Percentiles rank a stretch among this genome's conserved stretches.
phyloP scores from a whole-genome alignment of 2,797 vertebrate genomes.

The Hemitrygon akajei region DNA sequence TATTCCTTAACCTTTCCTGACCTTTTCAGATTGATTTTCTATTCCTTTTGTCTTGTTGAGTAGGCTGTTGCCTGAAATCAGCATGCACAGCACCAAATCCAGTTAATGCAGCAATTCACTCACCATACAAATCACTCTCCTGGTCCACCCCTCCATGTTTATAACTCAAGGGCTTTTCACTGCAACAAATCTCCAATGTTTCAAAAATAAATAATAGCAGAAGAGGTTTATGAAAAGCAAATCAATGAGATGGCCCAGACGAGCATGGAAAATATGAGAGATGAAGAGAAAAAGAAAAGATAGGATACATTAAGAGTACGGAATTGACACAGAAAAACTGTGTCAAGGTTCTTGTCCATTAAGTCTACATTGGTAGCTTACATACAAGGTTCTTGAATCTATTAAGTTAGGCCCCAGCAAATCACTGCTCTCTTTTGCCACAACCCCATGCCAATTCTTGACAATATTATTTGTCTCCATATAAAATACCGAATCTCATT shows the following conservation, averaged over 20 bases:
- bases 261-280: not conserved
- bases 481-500: not conserved
- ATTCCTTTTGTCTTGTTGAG: not conserved
- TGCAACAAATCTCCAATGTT: not conserved
- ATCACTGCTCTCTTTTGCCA: not conserved
- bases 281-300: not conserved
- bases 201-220: not conserved
- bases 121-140: not conserved
- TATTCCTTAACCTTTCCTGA: constrained; percentile 7
- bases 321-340: not conserved
- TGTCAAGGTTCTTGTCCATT: not conserved
- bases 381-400: not conserved
- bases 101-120: not conserved
- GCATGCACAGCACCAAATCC: not conserved
- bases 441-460: not conserved
- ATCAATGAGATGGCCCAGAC: not conserved
- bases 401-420: not conserved
- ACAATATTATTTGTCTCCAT: not conserved
- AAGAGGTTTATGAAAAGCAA: not conserved
- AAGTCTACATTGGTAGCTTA: not conserved
- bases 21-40: constrained; percentile 27
- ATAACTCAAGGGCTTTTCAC: not conserved
- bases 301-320: not conserved
- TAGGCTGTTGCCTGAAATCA: constrained; percentile 8
- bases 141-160: not conserved